Conservation (phyloP, 2,113 vertebrate genomes). For the Istiophorus platypterus region DNA sequence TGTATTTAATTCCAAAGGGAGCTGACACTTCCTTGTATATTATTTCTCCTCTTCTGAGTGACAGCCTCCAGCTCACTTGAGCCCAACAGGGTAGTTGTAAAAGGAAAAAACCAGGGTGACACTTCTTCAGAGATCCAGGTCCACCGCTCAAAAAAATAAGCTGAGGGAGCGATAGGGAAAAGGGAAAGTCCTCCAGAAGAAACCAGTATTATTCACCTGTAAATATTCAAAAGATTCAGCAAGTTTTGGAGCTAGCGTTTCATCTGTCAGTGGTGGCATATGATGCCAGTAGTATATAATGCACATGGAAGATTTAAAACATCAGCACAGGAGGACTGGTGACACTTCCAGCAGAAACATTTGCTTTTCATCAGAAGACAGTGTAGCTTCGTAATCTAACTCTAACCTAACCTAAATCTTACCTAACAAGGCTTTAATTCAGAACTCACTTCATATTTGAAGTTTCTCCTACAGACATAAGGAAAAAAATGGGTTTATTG, state of each 20-base stretch:
- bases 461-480: slow-evolving; percentile 13
- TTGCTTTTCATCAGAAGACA: slow-evolving; percentile 23
- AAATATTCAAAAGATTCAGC: slow-evolving; percentile 17
- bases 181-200: background rate
- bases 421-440: slow-evolving; percentile 1
- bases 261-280: background rate
- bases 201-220: slow-evolving; percentile 9
- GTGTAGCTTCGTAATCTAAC: slow-evolving; percentile 11
- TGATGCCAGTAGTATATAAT: background rate
- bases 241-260: background rate
- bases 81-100: slow-evolving; percentile 69
- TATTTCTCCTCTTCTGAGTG: slow-evolving; percentile 68
- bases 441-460: slow-evolving; percentile 3
- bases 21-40: slow-evolving; percentile 62
- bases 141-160: slow-evolving; percentile 42
- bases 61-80: slow-evolving; percentile 61
- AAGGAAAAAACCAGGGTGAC: slow-evolving; percentile 74
- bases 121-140: slow-evolving; percentile 71
- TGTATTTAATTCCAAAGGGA: slow-evolving; percentile 73
- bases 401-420: slow-evolving; percentile 21
- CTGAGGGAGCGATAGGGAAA: slow-evolving; percentile 19
- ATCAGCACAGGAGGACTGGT: slow-evolving; percentile 5
- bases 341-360: background rate
- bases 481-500: background rate
- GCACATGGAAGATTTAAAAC: background rate